A percentile compares a stretch with the other conserved stretches of the same genome.
phyloP scores from a whole-genome alignment of 2,797 vertebrate genomes.

The Liasis olivaceus region DNA sequence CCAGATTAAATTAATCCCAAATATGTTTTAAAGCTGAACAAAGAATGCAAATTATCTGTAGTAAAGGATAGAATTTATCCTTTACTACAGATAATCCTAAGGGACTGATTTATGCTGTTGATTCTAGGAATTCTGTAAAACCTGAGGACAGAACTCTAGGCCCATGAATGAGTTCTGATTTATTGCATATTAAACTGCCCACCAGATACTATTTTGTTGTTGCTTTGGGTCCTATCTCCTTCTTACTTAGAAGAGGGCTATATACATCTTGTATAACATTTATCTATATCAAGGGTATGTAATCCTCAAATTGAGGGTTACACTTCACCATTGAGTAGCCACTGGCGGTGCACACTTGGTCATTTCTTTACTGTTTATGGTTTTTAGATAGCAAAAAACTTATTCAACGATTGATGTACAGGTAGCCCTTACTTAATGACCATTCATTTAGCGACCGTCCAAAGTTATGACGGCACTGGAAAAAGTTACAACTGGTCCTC shows the following conservation, averaged over 20 bases:
- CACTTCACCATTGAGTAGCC: background rate
- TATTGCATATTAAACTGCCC: background rate
- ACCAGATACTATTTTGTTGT: background rate
- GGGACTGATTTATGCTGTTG: rapidly evolving
- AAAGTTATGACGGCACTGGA: too few species aligned
- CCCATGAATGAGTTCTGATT: background rate
- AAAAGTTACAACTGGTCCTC: too few species aligned
- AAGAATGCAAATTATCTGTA: background rate
- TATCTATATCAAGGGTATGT: background rate
- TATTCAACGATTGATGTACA: background rate
- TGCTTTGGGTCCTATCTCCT: background rate
- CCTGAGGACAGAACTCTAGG: background rate
- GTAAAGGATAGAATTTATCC: background rate
- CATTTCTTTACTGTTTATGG: background rate
- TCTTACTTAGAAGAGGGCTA: background rate
- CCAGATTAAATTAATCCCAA: constrained; percentile 12
- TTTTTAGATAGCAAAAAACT: background rate
- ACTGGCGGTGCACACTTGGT: background rate
- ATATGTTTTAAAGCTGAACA: background rate
- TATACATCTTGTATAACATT: background rate
- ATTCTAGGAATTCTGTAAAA: background rate
- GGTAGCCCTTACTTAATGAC: too few species aligned
- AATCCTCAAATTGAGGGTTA: background rate
- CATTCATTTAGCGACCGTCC: too few species aligned
- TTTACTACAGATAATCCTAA: too few species aligned